Evolutionary conservation across 1,140 invertebrate genomes (phyloP), one percentile per base, ranked within the genome.

Genomic region (Zaprionus kolodkinae): DNA sequence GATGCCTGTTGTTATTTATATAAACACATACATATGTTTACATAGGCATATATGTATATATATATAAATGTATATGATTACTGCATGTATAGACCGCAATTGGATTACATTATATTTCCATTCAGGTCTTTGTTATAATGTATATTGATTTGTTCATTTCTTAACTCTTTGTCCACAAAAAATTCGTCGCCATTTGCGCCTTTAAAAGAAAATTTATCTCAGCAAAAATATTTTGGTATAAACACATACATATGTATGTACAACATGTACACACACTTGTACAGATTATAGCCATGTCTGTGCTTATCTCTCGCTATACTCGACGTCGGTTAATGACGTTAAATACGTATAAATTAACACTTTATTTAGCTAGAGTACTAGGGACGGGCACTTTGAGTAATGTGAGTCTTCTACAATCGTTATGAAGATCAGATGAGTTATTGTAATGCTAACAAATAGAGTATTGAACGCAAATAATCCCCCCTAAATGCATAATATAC

Each of bases 141-240:
- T 78, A 79, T 82, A 79, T 82, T 84, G 50, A 76, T 76, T 73
- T 70, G 67, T 76, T 79, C 78, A 62, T n/a, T 64, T 7, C 17
- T 78, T 61, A 82, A 68, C 82, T 64, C 68, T 72, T 86, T 79
- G 86, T 48, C 1, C 67, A 64, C 54, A 75, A 54, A 72, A 81
- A 72, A 70, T 3, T 50, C 45, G 67, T 81, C 82, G 82, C 82
- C 72, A 86, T 40, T 87, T 76, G 54, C 60, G 45, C 62, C 62
- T 21, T 55, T 64, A 79, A 79, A 79, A 79, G 27, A 1, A 30
- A 30, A 5, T 5, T 30, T 40, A n/a, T 40, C 38, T n/a, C 38
- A 25, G 45, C 7, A 11, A 11, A 13, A 21, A 9, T 45, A 15
- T 45, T 45, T 45, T 45, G 40, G 40, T 50, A 12, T 25, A 25